phyloP scores from a whole-genome alignment of 2,113 vertebrate genomes.

The Hipposideros armiger region DNA sequence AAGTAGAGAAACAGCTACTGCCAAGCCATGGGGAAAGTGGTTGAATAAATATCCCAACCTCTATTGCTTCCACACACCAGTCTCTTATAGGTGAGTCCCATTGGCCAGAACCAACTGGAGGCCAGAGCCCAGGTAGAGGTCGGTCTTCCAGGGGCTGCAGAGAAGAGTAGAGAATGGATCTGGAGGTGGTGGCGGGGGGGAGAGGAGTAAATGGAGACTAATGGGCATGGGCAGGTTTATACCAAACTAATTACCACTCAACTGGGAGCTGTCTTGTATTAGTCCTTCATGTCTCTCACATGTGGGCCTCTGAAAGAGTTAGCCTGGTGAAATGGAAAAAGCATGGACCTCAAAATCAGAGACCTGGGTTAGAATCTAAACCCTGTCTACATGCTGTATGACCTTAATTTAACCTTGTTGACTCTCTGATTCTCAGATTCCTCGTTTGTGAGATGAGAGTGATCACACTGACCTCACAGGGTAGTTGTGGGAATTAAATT shows the following conservation, averaged over 20 bases:
- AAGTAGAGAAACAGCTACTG: neutral
- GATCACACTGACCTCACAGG: neutral
- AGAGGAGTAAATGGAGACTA: neutral
- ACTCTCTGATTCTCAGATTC: conserved; percentile 9
- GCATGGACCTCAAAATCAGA: neutral
- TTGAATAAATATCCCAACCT: neutral
- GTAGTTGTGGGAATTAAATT: neutral
- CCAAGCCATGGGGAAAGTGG: neutral
- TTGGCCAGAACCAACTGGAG: neutral
- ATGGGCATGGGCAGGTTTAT: neutral
- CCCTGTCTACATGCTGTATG: neutral
- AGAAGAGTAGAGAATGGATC: neutral
- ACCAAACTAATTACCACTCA: neutral
- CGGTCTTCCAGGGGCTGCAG: neutral
- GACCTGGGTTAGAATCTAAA: neutral
- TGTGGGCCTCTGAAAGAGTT: neutral
- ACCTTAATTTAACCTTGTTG: neutral
- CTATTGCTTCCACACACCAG: neutral
- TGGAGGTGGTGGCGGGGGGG: neutral
- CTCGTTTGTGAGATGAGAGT: neutral
- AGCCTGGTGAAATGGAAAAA: neutral
- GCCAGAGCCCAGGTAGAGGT: neutral
- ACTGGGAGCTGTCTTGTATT: neutral
- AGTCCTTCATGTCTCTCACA: neutral
- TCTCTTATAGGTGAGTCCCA: neutral